phyloP scores from a whole-genome alignment of 2,888 invertebrate species.

The Pristionchus maxplancki region DNA sequence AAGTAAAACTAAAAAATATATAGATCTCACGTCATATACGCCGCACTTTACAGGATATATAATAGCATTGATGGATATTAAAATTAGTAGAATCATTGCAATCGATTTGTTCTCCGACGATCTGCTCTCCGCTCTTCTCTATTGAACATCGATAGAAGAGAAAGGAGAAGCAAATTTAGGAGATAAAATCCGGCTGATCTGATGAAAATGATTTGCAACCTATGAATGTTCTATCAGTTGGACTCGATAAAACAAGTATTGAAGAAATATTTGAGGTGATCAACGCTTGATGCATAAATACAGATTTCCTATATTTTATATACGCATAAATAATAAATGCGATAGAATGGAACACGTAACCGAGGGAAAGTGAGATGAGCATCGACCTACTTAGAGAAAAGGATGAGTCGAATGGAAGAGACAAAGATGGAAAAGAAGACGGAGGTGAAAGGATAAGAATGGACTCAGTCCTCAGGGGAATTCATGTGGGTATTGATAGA shows the following conservation, averaged over 20 bases:
- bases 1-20: no score
- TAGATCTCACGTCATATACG: neutral
- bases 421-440: neutral
- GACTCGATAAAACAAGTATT: neutral
- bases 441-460: neutral
- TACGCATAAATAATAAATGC: neutral
- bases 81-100: neutral
- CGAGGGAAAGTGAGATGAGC: constrained; percentile 2
- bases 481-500: neutral
- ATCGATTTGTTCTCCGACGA: neutral
- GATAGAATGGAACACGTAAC: constrained; percentile 14
- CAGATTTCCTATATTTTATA: no score
- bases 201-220: neutral
- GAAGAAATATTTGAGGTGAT: neutral
- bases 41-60: neutral
- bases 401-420: neutral
- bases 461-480: neutral
- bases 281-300: neutral
- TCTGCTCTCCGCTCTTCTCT: neutral
- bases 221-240: neutral
- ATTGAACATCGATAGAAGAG: neutral
- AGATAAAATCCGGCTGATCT: neutral
- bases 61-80: neutral
- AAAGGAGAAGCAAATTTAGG: neutral
- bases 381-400: constrained; percentile 28